These are phyloP conservation scores for Amniataba percoides DNA, from an alignment of 2,797 vertebrate species.

Conservation along the genomic window DNA sequence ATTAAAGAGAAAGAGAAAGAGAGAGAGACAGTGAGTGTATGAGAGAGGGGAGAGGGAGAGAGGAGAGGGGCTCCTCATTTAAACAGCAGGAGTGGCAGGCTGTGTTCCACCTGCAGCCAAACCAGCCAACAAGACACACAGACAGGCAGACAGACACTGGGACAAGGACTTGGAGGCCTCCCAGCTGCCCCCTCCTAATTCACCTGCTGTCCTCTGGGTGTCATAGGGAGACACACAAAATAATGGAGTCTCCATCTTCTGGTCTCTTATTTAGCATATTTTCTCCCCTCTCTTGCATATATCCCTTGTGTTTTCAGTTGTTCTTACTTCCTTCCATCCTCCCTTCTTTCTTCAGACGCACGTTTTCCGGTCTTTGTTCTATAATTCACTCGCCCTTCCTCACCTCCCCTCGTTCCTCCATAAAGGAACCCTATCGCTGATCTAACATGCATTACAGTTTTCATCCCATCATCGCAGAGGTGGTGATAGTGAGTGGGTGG, in stretches of 20 bases:
- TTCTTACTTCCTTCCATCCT: constrained; percentile 1
- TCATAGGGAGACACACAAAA: constrained; percentile 45
- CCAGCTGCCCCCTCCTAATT: constrained; percentile 65
- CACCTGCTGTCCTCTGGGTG: constrained; percentile 70
- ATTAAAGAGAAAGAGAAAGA: constrained; percentile 63
- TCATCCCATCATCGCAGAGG: constrained; percentile 33
- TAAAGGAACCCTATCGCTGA: constrained; percentile 23
- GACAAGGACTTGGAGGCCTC: constrained; percentile 45
- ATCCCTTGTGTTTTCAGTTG: not conserved
- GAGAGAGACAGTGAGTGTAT: constrained; percentile 3
- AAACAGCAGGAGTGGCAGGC: constrained; percentile 63
- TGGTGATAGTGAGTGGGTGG: not conserved
- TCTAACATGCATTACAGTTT: constrained; percentile 39
- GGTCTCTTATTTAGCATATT: constrained; percentile 10
- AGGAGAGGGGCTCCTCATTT: constrained; percentile 65
- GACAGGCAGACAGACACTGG: constrained; percentile 44
- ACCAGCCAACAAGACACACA: constrained; percentile 10
- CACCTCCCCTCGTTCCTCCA: constrained; percentile 9
- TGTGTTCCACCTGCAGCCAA: constrained; percentile 68
- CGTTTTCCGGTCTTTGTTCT: constrained; percentile 27
- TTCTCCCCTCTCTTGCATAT: constrained; percentile 1
- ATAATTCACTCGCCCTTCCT: constrained; percentile 26
- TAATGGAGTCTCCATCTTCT: constrained; percentile 33
- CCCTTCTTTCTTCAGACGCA: not conserved
- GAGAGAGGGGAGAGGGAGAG: constrained; percentile 5